phyloP scores from a whole-genome alignment of 2,113 vertebrate species.

The Peromyscus maniculatus region DNA sequence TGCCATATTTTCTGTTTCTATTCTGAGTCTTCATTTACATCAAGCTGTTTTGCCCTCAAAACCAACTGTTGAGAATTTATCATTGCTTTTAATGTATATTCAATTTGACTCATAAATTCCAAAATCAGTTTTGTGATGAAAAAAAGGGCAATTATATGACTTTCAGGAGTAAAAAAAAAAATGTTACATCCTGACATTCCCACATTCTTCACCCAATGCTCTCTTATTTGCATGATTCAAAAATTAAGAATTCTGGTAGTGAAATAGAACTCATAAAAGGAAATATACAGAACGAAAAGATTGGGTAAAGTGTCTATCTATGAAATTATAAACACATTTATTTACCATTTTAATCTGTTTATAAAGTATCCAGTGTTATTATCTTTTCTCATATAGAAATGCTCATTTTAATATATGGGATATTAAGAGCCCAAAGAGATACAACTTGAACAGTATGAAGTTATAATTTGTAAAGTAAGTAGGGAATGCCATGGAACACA shows the following conservation, averaged over 20 bases:
- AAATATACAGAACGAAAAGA: too few relatives aligned
- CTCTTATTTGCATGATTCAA: too few relatives aligned
- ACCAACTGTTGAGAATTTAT: not conserved
- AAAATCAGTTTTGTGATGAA: not conserved
- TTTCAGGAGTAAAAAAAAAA: not conserved
- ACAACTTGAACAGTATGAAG: not conserved
- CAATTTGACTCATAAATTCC: not conserved
- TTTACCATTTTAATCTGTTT: not conserved
- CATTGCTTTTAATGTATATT: not conserved
- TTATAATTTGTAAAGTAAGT: not conserved
- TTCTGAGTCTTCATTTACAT: not conserved
- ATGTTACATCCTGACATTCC: not conserved
- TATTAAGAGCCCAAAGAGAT: not conserved
- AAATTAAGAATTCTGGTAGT: not conserved
- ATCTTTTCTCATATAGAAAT: not conserved
- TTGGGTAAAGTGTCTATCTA: not conserved
- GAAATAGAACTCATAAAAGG: too few relatives aligned
- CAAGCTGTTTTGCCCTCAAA: slow-evolving; percentile 14
- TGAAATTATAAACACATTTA: not conserved
- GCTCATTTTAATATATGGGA: not conserved
- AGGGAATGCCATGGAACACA: not conserved
- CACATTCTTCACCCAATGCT: not conserved
- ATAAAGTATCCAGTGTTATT: not conserved
- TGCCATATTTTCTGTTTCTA: slow-evolving; percentile 14
- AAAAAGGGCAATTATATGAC: not conserved